phyloP scores from a whole-genome alignment of 1,140 invertebrate species.

The Drosophila nigromelanica region DNA sequence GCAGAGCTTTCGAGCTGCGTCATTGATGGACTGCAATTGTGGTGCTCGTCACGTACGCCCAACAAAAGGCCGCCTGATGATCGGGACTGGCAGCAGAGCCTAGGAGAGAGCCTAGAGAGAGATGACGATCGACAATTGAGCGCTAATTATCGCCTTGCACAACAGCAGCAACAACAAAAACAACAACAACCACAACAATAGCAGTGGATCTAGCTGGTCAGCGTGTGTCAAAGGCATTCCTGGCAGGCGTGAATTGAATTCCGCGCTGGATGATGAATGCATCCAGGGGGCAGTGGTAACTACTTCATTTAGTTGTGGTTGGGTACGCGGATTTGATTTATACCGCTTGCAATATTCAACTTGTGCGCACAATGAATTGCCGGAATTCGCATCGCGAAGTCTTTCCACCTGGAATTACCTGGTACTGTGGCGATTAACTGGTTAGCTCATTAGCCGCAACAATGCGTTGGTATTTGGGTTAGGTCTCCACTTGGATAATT shows the following conservation, averaged over 20 bases:
- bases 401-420: neutral
- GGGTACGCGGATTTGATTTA: conserved; percentile 49
- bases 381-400: conserved; percentile 34
- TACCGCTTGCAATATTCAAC: conserved; percentile 41
- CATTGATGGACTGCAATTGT: conserved; percentile 56
- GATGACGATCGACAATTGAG: conserved; percentile 53
- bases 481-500: conserved; percentile 15
- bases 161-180: neutral
- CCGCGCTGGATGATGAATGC: conserved; percentile 38
- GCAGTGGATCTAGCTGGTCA: conserved; percentile 3
- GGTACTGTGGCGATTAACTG: conserved; percentile 32
- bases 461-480: conserved; percentile 52
- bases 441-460: conserved; percentile 47
- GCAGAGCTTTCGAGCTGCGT: conserved; percentile 35
- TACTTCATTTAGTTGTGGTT: conserved; percentile 38
- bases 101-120: conserved; percentile 12
- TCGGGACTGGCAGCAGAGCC: conserved; percentile 4
- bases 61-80: conserved; percentile 25
- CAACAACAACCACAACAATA: neutral
- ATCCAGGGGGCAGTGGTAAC: conserved; percentile 14
- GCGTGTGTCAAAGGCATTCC: conserved; percentile 51
- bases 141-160: conserved; percentile 50
- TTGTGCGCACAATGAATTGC: conserved; percentile 48
- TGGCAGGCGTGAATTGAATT: conserved; percentile 56
- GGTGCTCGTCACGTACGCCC: conserved; percentile 45